Percentiles rank a stretch among this genome's conserved stretches.
Evolutionary conservation across 2,888 invertebrate species (phyloP).

Genomic region (Ophion obscuratus): DNA sequence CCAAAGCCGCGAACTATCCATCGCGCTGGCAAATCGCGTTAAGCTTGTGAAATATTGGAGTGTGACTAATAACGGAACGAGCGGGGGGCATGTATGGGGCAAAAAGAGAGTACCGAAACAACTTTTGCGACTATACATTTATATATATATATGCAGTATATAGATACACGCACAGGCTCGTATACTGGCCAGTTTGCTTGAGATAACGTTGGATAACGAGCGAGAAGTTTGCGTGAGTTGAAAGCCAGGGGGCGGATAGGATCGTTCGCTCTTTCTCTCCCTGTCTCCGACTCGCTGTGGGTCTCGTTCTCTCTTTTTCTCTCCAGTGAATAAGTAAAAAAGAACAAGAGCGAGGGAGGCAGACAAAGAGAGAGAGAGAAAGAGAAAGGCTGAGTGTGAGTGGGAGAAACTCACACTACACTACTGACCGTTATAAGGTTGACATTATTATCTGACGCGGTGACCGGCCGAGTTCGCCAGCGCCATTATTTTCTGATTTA

Average conservation of each 20-base stretch:
- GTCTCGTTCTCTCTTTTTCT: constrained; percentile 7
- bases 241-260: constrained; percentile 57
- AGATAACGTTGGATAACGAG: constrained; percentile 69
- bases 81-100: constrained; percentile 8
- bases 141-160: constrained; percentile 12
- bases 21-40: constrained; percentile 60
- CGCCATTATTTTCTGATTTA: constrained; percentile 65
- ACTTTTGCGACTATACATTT: not conserved
- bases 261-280: constrained; percentile 34
- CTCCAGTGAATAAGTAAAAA: not conserved
- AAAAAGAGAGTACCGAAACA: constrained; percentile 40
- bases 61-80: constrained; percentile 70
- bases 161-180: constrained; percentile 53
- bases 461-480: constrained; percentile 65
- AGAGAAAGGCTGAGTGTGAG: not conserved
- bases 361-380: not conserved
- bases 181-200: constrained; percentile 61
- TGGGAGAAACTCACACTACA: constrained; percentile 19
- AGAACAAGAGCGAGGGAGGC: constrained; percentile 2
- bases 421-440: constrained; percentile 65
- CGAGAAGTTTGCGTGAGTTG: constrained; percentile 74
- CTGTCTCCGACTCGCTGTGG: not conserved
- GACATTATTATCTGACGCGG: constrained; percentile 71
- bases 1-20: constrained; percentile 34
- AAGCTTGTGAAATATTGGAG: constrained; percentile 67